Base-by-base conservation (phyloP, 2,888 invertebrate genomes). In the Beris morrisii region DNA sequence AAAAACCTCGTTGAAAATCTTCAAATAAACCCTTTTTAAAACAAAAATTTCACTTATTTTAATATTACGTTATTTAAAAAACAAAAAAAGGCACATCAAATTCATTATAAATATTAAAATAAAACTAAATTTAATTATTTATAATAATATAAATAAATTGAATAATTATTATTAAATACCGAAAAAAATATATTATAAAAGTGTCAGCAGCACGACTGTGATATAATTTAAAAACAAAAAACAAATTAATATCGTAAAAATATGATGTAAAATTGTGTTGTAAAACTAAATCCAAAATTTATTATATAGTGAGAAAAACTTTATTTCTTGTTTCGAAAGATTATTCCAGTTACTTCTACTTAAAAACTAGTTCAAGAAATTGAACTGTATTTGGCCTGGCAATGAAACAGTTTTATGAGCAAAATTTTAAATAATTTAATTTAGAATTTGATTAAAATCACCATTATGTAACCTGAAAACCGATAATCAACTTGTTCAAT, bases 151-250 rank as follows among this genome's bases (percentile, higher is more conserved):
- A 64, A 45, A 53, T 63, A 22, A 46, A 48, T 31, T 32, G 13
- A 50, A 30, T 32, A 12, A 9, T 38, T 56, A 7, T 30, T 11
- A 54, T 12, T 50, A 66, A 67, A 43, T 54, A 67, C 12, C 15
- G 55, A 67, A 32, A 48, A 65, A 65, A 65, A 65, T 64, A 65
- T 50, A 63, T 69, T 67, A 70, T 70, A 71, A 70, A 71, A 59
- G 66, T 71, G 72, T 73, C 73, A 73, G 69, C 73, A 73, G 73
- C 73, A 72, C 69, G 73, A 70, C 73, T 73, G 73, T 73, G 73
- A 73, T 73, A 73, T 73, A 73, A 69, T 70, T 69, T 11, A 28
- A 45, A 28, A 58, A 45, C 4, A 58, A 45, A 11, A 46, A 22
- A 28, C 3, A 58, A 28, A 58, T 28, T 5, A 15, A 15, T n/a